Conservation (phyloP, 2,888 invertebrate species). For the Amaurobius ferox region DNA sequence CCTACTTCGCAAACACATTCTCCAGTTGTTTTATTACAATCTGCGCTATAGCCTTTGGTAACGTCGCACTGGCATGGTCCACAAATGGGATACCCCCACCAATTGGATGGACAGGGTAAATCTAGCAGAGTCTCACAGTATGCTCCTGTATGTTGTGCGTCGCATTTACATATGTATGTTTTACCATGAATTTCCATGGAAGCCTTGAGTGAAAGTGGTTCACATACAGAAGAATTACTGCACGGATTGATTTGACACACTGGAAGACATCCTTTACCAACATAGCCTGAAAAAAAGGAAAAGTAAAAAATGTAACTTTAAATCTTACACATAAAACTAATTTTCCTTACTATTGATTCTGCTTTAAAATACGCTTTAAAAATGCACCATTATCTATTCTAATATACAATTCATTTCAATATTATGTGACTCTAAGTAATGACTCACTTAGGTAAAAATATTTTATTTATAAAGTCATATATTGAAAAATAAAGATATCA, state of each 20-base stretch:
- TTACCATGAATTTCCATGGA: background rate
- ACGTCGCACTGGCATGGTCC: slow-evolving; percentile 94
- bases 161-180: slow-evolving; percentile 90
- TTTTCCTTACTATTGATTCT: no score
- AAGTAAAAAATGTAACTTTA: background rate
- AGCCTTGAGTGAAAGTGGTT: slow-evolving; percentile 79
- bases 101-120: slow-evolving; percentile 89
- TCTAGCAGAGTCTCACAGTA: slow-evolving; percentile 78
- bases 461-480: no score
- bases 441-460: no score
- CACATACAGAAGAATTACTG: slow-evolving; percentile 85
- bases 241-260: slow-evolving; percentile 91
- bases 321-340: no score
- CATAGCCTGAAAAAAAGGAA: slow-evolving; percentile 76
- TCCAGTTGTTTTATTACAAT: slow-evolving; percentile 92
- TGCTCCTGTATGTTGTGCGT: slow-evolving; percentile 83
- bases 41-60: slow-evolving; percentile 90
- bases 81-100: slow-evolving; percentile 96
- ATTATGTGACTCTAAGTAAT: no score
- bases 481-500: no score
- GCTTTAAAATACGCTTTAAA: no score
- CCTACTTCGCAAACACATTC: slow-evolving; percentile 90
- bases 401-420: no score
- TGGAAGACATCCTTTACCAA: slow-evolving; percentile 82
- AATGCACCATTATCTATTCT: no score